Evolutionary conservation across 2,888 invertebrate species (phyloP).

Genomic region (Ischnura elegans): DNA sequence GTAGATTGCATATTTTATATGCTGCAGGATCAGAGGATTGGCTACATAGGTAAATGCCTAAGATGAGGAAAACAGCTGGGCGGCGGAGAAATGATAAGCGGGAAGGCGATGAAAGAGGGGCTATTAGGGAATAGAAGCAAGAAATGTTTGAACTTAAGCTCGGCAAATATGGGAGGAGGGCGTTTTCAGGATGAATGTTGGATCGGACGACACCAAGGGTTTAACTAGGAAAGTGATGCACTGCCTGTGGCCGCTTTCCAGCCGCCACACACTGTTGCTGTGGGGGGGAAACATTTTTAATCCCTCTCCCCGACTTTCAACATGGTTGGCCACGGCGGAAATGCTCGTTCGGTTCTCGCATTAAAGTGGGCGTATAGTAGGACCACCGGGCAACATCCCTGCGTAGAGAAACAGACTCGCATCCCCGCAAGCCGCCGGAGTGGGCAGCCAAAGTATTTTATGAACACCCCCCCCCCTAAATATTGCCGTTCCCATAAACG

Average conservation of each 20-base stretch:
- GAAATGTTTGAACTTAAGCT: background rate
- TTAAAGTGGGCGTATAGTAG: conserved; percentile 5
- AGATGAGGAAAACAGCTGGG: background rate
- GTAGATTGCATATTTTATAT: too few species aligned
- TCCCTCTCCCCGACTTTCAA: conserved; percentile 31
- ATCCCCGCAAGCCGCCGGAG: background rate
- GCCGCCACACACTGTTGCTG: background rate
- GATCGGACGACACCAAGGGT: background rate
- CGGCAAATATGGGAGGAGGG: background rate
- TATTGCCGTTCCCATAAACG: conserved; percentile 14
- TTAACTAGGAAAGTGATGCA: conserved; percentile 1
- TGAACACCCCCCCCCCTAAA: conserved; percentile 9
- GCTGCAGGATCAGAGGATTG: too few species aligned
- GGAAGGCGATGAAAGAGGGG: background rate
- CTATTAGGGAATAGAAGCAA: background rate
- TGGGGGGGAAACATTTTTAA: background rate
- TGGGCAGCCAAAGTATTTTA: background rate
- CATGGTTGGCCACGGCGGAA: background rate
- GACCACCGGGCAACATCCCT: background rate
- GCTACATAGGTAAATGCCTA: background rate
- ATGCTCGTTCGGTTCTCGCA: background rate
- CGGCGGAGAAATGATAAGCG: background rate
- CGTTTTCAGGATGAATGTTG: background rate
- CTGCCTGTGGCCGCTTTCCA: background rate
- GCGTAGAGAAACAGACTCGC: background rate